These are phyloP conservation scores for Thereva nobilitata DNA, from an alignment of 2,888 invertebrate genomes.

Conservation along the genomic window DNA sequence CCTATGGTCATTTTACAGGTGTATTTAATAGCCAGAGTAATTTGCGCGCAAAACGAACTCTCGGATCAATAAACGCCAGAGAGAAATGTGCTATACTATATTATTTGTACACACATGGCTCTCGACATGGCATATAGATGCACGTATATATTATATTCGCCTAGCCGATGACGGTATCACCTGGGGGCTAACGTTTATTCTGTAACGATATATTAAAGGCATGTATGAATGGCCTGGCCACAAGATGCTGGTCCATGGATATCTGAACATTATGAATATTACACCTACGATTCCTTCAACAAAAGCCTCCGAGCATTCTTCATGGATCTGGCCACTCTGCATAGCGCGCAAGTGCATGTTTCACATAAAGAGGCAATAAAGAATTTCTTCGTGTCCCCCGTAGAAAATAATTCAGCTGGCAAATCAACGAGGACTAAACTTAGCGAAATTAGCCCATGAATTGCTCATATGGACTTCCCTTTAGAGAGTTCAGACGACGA, in stretches of 20 bases:
- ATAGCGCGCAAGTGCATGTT: constrained; percentile 21
- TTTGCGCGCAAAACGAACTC: constrained; percentile 22
- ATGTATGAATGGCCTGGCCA: constrained; percentile 1
- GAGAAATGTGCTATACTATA: background rate
- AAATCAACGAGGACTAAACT: constrained; percentile 11
- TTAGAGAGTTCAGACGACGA: no score
- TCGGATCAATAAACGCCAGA: constrained; percentile 25
- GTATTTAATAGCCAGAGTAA: constrained; percentile 29
- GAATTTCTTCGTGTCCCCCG: constrained; percentile 22
- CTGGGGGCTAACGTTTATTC: constrained; percentile 20
- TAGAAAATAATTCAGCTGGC: constrained; percentile 13
- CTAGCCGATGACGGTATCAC: constrained; percentile 8
- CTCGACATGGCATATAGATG: background rate
- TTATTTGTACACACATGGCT: background rate
- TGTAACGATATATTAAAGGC: constrained; percentile 21
- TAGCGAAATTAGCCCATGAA: constrained; percentile 13
- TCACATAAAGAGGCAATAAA: constrained; percentile 13
- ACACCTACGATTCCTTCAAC: constrained; percentile 27
- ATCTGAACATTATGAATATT: constrained; percentile 27
- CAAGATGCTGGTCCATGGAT: background rate
- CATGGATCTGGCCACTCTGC: constrained; percentile 11
- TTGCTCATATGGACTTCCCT: constrained; percentile 15
- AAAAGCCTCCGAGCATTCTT: constrained; percentile 12
- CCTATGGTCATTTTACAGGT: constrained; percentile 26
- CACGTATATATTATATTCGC: background rate